Percentiles rank a stretch among this genome's conserved stretches.
phyloP scores from a whole-genome alignment of 2,888 invertebrate genomes.

The Caenorhabditis sp. region DNA sequence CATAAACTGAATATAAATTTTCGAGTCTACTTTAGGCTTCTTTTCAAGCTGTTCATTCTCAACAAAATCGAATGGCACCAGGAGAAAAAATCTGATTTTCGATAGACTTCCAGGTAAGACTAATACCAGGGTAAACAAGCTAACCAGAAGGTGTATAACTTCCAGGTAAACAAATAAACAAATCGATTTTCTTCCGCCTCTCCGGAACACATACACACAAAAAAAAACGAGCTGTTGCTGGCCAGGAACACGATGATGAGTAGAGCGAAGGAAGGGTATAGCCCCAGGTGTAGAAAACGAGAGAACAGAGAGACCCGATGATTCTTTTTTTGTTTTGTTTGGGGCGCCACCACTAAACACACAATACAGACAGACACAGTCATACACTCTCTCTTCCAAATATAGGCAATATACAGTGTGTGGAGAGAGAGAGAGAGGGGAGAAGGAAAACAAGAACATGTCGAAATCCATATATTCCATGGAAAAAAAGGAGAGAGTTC shows the following conservation, averaged over 20 bases:
- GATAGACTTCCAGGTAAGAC: too few species aligned
- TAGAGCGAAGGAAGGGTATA: too few species aligned
- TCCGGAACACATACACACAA: conserved; percentile 5
- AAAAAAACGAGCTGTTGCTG: conserved; percentile 5
- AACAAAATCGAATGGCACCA: too few species aligned
- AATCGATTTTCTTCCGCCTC: conserved; percentile 26
- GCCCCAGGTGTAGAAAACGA: conserved; percentile 57
- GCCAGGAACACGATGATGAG: conserved; percentile 45
- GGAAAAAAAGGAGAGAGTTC: conserved; percentile 10
- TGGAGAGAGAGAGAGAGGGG: conserved; percentile 6
- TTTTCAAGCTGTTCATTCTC: too few species aligned
- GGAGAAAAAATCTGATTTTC: too few species aligned
- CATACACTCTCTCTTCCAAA: conserved; percentile 45
- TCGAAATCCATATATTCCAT: conserved; percentile 16
- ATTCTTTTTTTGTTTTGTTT: conserved; percentile 57
- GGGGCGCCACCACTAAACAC: conserved; percentile 62
- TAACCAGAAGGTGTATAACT: neutral
- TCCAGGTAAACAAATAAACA: neutral
- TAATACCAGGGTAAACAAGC: too few species aligned
- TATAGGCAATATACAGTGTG: conserved; percentile 57
- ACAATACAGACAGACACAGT: conserved; percentile 58
- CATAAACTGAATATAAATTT: too few species aligned
- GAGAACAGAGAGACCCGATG: conserved; percentile 21
- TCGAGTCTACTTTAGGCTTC: too few species aligned
- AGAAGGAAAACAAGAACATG: neutral